Conservation (phyloP, 1,140 invertebrate genomes). For the Achatina immaculata region DNA sequence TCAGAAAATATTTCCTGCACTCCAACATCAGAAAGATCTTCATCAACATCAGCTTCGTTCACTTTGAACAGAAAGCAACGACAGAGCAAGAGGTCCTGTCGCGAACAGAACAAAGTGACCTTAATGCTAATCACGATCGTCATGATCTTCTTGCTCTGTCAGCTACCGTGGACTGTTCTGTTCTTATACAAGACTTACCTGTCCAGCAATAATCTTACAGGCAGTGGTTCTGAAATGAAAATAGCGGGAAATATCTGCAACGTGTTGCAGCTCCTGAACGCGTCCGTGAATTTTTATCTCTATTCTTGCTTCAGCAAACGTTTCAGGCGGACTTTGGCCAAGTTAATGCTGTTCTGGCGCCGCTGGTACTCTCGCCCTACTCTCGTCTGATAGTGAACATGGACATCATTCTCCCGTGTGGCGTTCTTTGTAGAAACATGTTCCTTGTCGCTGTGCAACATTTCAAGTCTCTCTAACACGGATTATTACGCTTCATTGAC, state of each 20-base stretch:
- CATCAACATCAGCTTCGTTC: neutral
- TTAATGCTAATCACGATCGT: slow-evolving; percentile 82
- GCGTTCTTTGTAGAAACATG: too few relatives aligned
- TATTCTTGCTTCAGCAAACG: slow-evolving; percentile 84
- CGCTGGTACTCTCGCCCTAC: neutral
- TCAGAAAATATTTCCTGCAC: neutral
- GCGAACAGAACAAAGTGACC: slow-evolving; percentile 74
- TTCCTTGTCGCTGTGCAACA: too few relatives aligned
- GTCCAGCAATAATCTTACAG: slow-evolving; percentile 39
- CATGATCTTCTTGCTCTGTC: slow-evolving; percentile 80
- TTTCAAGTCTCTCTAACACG: too few relatives aligned
- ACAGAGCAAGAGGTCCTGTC: slow-evolving; percentile 18
- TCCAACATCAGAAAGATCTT: slow-evolving; percentile 5
- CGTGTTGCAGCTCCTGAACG: slow-evolving; percentile 80
- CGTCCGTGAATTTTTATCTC: slow-evolving; percentile 81
- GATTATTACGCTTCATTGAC: too few relatives aligned
- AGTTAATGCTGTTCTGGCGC: slow-evolving; percentile 72
- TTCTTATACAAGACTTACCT: slow-evolving; percentile 46
- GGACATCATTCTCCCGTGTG: too few relatives aligned
- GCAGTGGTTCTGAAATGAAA: slow-evolving; percentile 63
- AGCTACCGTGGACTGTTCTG: slow-evolving; percentile 76
- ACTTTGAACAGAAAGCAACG: neutral
- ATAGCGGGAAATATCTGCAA: slow-evolving; percentile 82
- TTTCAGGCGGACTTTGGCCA: slow-evolving; percentile 80
- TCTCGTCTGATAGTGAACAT: neutral